Base-by-base conservation (phyloP, 1,140 invertebrate species). In the Phymastichus coffea region DNA sequence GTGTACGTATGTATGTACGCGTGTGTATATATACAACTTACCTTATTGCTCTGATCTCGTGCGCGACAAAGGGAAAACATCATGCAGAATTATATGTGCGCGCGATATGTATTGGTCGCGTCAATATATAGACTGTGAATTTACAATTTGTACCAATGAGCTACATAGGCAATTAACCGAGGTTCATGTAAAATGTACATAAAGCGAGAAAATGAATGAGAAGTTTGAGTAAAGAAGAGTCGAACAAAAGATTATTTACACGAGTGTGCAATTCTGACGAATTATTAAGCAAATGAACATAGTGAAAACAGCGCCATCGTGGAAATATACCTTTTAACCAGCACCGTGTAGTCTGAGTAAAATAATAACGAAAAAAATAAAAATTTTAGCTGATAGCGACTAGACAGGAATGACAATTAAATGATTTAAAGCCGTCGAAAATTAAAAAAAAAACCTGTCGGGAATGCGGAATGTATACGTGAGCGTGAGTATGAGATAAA, bases 321-420 rank as follows among this genome's bases (percentile, higher is more conserved):
- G 65, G 38, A 66, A 67, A 70, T 70, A 76, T 74, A 77, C 69
- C n/a, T n/a, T 74, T 72, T 78, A 77, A 77, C 63, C 74, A 73
- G 72, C 72, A 78, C 75, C 73, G 71, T 75, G 74, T 79, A 79
- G 72, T 72, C 73, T 77, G 70, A 77, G 70, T 72, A 78, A 57
- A 72, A n/a, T 72, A 73, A 74, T 69, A n/a, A n/a, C n/a, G n/a
- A n/a, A n/a, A n/a, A n/a, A n/a, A n/a, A n/a, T n/a, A n/a, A n/a
- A 75, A 74, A 74, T 41, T 75, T 72, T 72, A 73, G 63, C 65
- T 70, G 66, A 66, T 70, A 66, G 59, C 59, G 51, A 67, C 30
- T 57, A 67, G 66, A 59, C 59, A 61, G 59, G 57, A 71, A 70
- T 70, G 75, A 72, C 55, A 63, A 70, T 71, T 73, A 73, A 64